phyloP scores from a whole-genome alignment of 2,797 vertebrate genomes.

The Alfaro cultratus region DNA sequence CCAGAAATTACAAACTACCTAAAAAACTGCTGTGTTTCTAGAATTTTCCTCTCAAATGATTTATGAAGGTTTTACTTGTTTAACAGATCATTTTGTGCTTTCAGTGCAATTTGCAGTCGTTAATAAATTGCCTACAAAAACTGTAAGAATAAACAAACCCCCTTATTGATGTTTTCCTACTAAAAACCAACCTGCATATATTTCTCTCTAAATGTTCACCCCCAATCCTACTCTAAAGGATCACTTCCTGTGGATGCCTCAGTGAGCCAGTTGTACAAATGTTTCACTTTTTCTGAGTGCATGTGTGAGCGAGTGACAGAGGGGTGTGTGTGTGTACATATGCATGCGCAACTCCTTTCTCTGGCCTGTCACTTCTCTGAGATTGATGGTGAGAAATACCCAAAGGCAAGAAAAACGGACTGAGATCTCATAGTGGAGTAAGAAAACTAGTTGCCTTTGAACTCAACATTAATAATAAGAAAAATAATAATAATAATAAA shows the following conservation, averaged over 20 bases:
- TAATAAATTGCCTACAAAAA: background rate
- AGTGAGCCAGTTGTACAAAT: conserved; percentile 30
- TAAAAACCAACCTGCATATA: conserved; percentile 58
- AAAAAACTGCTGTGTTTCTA: background rate
- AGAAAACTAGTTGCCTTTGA: conserved; percentile 28
- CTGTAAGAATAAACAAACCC: conserved; percentile 18
- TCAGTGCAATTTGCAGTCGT: background rate
- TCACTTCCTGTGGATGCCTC: conserved; percentile 59
- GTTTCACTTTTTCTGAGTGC: conserved; percentile 32
- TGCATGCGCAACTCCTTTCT: conserved; percentile 75
- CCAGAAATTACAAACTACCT: background rate
- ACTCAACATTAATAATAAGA: background rate
- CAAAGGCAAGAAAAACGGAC: conserved; percentile 60
- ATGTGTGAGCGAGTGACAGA: conserved; percentile 59
- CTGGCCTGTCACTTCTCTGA: conserved; percentile 71
- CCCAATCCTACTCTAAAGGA: conserved; percentile 30
- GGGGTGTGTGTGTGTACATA: conserved; percentile 62
- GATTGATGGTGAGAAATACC: conserved; percentile 86
- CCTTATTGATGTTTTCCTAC: conserved; percentile 55
- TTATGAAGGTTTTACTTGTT: background rate
- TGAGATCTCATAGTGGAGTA: conserved; percentile 33
- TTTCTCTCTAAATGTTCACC: conserved; percentile 39
- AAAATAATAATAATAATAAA: background rate
- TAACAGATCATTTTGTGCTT: background rate
- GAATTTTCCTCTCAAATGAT: background rate